Percentiles rank a stretch among this genome's conserved stretches.
Evolutionary conservation across 2,113 vertebrate species (phyloP).

Genomic region (Periophthalmus modestus): DNA sequence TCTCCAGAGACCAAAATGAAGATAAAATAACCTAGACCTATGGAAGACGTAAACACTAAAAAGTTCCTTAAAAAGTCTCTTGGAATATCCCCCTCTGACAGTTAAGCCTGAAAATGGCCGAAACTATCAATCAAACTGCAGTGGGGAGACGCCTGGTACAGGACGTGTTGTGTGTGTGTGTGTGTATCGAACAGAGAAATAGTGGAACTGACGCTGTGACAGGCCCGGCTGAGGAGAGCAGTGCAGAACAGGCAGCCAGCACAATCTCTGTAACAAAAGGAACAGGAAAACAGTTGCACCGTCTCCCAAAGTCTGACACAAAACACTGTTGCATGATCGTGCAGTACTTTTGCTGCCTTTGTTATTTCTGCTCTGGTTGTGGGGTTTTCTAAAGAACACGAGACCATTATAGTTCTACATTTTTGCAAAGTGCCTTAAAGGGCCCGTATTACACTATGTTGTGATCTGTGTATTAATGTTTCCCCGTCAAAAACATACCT

Average conservation of each 20-base stretch:
- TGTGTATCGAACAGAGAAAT: slow-evolving; percentile 1
- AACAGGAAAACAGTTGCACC: slow-evolving; percentile 11
- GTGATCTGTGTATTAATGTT: too few relatives aligned
- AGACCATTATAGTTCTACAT: background rate
- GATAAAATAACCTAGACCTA: background rate
- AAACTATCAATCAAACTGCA: background rate
- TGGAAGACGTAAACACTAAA: too few relatives aligned
- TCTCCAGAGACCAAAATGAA: background rate
- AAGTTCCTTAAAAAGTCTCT: background rate
- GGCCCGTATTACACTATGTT: too few relatives aligned
- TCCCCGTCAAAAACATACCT: too few relatives aligned
- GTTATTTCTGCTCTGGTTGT: background rate
- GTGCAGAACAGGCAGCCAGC: slow-evolving; percentile 14
- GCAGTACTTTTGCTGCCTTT: background rate
- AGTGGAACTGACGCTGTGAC: slow-evolving; percentile 18
- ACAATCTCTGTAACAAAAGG: slow-evolving; percentile 8
- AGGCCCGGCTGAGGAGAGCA: slow-evolving; percentile 13
- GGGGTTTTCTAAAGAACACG: background rate
- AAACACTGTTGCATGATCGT: background rate
- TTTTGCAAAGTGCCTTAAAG: background rate
- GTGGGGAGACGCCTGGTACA: background rate
- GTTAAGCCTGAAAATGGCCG: background rate
- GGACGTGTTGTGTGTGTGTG: background rate
- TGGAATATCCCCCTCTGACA: background rate
- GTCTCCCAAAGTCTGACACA: slow-evolving; percentile 7